These are phyloP conservation scores for Dermolepida albohirtum DNA, from an alignment of 2,888 invertebrate species.

Conservation along the genomic window DNA sequence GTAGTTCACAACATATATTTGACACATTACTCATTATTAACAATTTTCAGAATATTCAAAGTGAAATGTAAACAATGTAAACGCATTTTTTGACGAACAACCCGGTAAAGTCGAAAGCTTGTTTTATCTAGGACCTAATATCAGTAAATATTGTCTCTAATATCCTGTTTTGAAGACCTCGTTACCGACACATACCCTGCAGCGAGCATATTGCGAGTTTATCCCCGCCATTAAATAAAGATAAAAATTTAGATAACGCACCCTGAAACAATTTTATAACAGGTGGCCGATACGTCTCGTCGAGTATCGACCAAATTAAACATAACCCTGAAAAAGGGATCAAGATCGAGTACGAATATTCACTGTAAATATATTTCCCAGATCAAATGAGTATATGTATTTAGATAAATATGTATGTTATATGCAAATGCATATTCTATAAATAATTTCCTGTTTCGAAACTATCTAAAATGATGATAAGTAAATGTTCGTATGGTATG, in stretches of 20 bases:
- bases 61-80: too few relatives aligned
- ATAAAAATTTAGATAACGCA: constrained; percentile 34
- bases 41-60: too few relatives aligned
- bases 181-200: constrained; percentile 6
- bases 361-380: not conserved
- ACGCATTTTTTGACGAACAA: too few relatives aligned
- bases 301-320: constrained; percentile 23
- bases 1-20: too few relatives aligned
- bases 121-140: constrained; percentile 1
- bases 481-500: too few relatives aligned
- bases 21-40: too few relatives aligned
- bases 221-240: constrained; percentile 26
- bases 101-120: not conserved
- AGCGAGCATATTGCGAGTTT: constrained; percentile 11
- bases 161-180: constrained; percentile 19
- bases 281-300: constrained; percentile 32
- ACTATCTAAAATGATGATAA: too few relatives aligned
- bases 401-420: too few relatives aligned
- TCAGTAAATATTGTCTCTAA: constrained; percentile 15
- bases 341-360: not conserved
- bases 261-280: constrained; percentile 33
- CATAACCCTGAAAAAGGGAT: constrained; percentile 9
- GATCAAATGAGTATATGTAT: too few relatives aligned
- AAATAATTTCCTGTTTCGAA: too few relatives aligned
- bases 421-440: too few relatives aligned